Evolutionary conservation across 2,888 invertebrate species (phyloP), one percentile per base, ranked within the genome.

Genomic region (Scaptomyza flava): DNA sequence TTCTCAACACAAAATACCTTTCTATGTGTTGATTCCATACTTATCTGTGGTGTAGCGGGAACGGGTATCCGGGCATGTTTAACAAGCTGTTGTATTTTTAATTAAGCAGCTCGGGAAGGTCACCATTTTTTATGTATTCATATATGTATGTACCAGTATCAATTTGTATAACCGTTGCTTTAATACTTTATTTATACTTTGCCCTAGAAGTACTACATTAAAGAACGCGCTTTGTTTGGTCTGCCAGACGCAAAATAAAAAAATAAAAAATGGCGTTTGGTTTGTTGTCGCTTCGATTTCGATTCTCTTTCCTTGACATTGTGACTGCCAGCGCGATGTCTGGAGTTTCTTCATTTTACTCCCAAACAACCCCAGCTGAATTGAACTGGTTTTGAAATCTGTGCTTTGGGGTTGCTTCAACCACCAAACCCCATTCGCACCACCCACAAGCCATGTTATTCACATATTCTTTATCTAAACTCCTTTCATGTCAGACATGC

Each of bases 61-160:
- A 34, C 36, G 63, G 63, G 63, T 63, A 58, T 69, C 50, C 61
- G 63, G 65, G 67, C 72, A 74, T 89, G 77, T 89, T 89, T 84
- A 81, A 81, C 79, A 85, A 87, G 89, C 89, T 78, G 87, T 89
- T 89, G 87, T 89, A 73, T 73, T 79, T 87, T 89, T 85, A 90
- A 89, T 89, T 90, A 89, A 86, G 78, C 83, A 73, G 67, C 54
- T 23, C 67, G 51, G 54, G 79, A 81, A 84, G 85, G 77, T 81
- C 85, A 77, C 78, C 72, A 60, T 59, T 77, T 64, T 60, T 57
- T 48, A n/a, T 48, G 57, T 50, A 61, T 65, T 42, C 45, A 50
- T 48, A 7, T 9, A 14, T 0, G 2, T 38, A 38, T 41, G 38
- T 65, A 63, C 17, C 20, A 17, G 20, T 73, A 54, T 47, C 41